A percentile compares a stretch with the other conserved stretches of the same genome.
Evolutionary conservation across 2,113 vertebrate genomes (phyloP).

Genomic region (Strix aluco): DNA sequence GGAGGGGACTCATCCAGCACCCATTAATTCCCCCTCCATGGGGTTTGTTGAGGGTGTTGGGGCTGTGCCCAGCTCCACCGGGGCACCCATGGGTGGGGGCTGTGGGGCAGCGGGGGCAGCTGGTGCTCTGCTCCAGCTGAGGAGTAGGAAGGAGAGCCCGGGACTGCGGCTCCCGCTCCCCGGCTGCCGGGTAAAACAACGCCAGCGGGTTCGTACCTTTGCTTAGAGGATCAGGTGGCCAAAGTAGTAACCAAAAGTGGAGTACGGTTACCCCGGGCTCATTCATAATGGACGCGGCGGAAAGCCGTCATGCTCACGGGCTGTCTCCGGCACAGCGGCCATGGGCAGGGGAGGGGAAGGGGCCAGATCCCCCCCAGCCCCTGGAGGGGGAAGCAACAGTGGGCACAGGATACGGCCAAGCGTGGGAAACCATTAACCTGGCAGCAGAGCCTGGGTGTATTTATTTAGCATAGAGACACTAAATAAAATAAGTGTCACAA

Average conservation of each 20-base stretch:
- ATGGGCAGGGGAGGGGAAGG: neutral
- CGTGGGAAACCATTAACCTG: rapidly evolving
- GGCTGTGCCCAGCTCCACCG: rapidly evolving
- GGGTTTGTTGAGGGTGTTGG: neutral
- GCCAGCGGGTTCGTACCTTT: neutral
- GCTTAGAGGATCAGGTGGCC: neutral
- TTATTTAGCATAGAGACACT: neutral
- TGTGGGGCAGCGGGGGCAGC: neutral
- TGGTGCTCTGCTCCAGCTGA: rapidly evolving
- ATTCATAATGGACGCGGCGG: neutral
- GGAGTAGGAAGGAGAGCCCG: rapidly evolving
- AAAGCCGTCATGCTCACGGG: rapidly evolving
- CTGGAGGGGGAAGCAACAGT: neutral
- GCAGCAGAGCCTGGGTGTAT: neutral
- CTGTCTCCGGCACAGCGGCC: rapidly evolving
- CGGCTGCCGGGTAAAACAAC: neutral
- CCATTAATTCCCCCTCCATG: rapidly evolving
- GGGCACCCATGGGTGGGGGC: neutral
- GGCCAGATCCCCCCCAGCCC: neutral
- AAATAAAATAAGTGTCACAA: no score
- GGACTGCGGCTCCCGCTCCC: neutral
- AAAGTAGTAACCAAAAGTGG: neutral
- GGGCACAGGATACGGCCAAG: rapidly evolving
- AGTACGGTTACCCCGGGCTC: neutral
- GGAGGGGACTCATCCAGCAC: neutral